Base-by-base conservation (phyloP, 2,888 invertebrate species). In the Acanthosepion lycidas region DNA sequence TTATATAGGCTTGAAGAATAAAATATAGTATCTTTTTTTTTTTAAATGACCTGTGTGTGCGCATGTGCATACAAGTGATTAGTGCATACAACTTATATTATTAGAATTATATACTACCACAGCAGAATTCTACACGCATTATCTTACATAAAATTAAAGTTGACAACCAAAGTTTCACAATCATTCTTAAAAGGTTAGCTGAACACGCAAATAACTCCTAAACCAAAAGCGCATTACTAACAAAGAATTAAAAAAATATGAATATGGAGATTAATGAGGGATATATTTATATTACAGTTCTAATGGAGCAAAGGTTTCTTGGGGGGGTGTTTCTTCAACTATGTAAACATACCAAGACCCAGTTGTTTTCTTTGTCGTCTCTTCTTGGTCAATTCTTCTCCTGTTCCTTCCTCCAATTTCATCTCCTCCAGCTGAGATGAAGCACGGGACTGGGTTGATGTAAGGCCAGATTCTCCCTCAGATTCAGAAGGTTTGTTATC, bases 321-420 rank as follows among this genome's bases (percentile, higher is more conserved):
- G 6, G n/a, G n/a, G n/a, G 78, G n/a, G 9, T 78, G 18, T 78
- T n/a, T 78, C 78, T 78, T 78, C n/a, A 78, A 78, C 78, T 78
- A 78, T n/a, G 23, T 9, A 94, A 42, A 94, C 94, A 33, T 94
- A 94, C 94, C 94, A 94, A 94, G 94, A 64, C 94, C 94, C 55
- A 94, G 48, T 64, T 94, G 55, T 59, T 94, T 94, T 64, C 59
- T 94, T 94, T 64, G 94, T 94, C 94, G 18, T 55, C 55, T 94
- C 42, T 94, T 94, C 64, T 94, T 94, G 48, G 55, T 64, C 64
- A 64, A 33, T 42, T 94, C 94, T 94, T 94, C 94, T 55, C 59
- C 59, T 33, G 53, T 55, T 48, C 64, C 59, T 94, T 94, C 94
- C n/a, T 94, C 94, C 94, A 64, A 55, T 94, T 94, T 94, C 48